Conservation (phyloP, 2,113 vertebrate genomes). For the Salvelinus alpinus region DNA sequence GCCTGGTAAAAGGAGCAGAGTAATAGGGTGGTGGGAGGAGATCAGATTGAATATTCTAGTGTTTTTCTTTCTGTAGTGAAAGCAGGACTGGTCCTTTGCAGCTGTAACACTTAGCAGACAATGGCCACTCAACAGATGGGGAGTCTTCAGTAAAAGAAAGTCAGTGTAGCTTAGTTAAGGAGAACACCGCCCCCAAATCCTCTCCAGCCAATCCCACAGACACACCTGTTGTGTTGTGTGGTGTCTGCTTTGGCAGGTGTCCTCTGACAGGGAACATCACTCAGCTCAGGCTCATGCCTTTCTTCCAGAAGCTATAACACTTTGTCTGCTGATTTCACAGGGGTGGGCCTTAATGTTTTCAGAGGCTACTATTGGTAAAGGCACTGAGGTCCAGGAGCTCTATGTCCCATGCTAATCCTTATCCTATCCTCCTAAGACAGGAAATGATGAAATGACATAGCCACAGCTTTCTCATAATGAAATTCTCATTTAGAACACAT, state of each 20-base stretch:
- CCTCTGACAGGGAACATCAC: slow-evolving; percentile 45
- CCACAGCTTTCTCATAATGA: slow-evolving; percentile 30
- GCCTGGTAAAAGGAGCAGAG: slow-evolving; percentile 82
- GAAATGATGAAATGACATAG: background rate
- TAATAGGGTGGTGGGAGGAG: slow-evolving; percentile 61
- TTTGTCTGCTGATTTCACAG: slow-evolving; percentile 34
- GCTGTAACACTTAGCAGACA: slow-evolving; percentile 86
- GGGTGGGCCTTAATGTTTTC: slow-evolving; percentile 53
- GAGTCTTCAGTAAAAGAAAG: slow-evolving; percentile 75
- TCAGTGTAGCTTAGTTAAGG: slow-evolving; percentile 82
- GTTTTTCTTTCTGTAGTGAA: slow-evolving; percentile 75
- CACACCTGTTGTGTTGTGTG: slow-evolving; percentile 60
- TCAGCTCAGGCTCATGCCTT: slow-evolving; percentile 35
- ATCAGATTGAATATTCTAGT: slow-evolving; percentile 83
- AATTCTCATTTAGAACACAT: background rate
- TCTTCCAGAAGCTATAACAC: slow-evolving; percentile 42
- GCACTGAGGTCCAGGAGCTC: background rate
- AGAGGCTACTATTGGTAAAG: slow-evolving; percentile 1
- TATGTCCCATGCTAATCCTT: slow-evolving; percentile 12
- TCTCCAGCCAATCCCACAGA: slow-evolving; percentile 55
- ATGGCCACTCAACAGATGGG: slow-evolving; percentile 96
- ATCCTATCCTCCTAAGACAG: background rate
- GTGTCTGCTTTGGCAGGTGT: slow-evolving; percentile 89
- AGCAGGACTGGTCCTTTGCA: slow-evolving; percentile 71
- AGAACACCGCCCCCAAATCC: slow-evolving; percentile 54